phyloP scores from a whole-genome alignment of 2,113 vertebrate species.

The Circaetus gallicus region DNA sequence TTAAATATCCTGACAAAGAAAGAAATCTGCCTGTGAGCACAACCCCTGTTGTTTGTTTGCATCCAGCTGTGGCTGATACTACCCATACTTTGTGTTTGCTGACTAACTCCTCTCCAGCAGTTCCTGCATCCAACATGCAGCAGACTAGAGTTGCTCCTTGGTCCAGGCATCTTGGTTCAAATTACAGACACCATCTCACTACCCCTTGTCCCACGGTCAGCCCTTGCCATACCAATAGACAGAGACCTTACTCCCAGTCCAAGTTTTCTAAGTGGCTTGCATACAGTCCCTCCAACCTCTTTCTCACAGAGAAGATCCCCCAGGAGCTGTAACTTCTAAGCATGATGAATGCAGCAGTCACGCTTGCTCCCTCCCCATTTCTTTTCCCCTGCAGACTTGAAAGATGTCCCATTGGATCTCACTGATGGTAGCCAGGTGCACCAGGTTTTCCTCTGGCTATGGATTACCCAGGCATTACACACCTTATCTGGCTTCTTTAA shows the following conservation, averaged over 20 bases:
- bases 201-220: neutral
- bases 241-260: neutral
- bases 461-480: neutral
- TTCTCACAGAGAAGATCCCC: neutral
- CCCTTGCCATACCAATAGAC: neutral
- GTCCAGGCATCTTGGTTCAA: neutral
- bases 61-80: neutral
- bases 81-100: rapidly evolving
- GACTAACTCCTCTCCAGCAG: neutral
- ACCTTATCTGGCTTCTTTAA: neutral
- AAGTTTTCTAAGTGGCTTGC: neutral
- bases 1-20: neutral
- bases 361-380: neutral
- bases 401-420: neutral
- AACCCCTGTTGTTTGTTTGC: neutral
- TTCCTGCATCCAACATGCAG: neutral
- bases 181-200: neutral
- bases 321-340: neutral
- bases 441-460: neutral
- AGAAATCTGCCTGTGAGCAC: neutral
- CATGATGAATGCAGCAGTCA: neutral
- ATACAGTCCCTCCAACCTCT: neutral
- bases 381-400: neutral
- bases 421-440: neutral
- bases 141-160: neutral